Conservation (phyloP, 2,888 invertebrate genomes). For the Strigamia transsilvanica region DNA sequence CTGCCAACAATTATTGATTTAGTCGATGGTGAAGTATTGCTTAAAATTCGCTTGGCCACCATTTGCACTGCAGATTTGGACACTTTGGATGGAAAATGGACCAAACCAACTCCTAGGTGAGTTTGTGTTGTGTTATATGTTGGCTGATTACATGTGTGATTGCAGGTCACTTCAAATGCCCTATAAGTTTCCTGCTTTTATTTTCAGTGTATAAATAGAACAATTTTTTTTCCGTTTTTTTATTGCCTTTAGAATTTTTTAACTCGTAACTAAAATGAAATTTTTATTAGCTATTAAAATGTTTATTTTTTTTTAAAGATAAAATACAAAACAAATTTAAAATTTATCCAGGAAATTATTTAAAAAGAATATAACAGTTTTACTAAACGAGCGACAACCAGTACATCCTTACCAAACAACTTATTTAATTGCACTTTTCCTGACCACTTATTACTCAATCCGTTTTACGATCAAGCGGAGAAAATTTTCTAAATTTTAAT, state of each 20-base stretch:
- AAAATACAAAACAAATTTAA: too few relatives aligned
- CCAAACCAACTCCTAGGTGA: conserved; percentile 59
- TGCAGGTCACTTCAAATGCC: background rate
- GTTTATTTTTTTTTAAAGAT: too few relatives aligned
- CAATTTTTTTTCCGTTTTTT: background rate
- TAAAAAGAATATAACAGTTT: too few relatives aligned
- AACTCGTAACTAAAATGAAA: background rate
- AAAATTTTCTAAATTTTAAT: conserved; percentile 28
- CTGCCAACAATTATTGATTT: conserved; percentile 55
- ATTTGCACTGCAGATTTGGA: conserved; percentile 59
- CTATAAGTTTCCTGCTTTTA: background rate
- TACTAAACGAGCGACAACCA: background rate
- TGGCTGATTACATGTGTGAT: background rate
- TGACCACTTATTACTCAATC: background rate
- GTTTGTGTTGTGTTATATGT: background rate
- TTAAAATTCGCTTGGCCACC: conserved; percentile 58
- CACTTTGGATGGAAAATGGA: conserved; percentile 58
- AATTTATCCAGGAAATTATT: too few relatives aligned
- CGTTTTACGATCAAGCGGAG: background rate
- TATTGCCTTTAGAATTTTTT: background rate
- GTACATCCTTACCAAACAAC: background rate
- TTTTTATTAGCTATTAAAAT: background rate
- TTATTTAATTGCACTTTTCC: background rate
- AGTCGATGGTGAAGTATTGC: conserved; percentile 57
- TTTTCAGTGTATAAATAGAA: background rate